Evolutionary conservation across 2,113 vertebrate species (phyloP).

Genomic region (Cryptoleucopteryx plumbea): DNA sequence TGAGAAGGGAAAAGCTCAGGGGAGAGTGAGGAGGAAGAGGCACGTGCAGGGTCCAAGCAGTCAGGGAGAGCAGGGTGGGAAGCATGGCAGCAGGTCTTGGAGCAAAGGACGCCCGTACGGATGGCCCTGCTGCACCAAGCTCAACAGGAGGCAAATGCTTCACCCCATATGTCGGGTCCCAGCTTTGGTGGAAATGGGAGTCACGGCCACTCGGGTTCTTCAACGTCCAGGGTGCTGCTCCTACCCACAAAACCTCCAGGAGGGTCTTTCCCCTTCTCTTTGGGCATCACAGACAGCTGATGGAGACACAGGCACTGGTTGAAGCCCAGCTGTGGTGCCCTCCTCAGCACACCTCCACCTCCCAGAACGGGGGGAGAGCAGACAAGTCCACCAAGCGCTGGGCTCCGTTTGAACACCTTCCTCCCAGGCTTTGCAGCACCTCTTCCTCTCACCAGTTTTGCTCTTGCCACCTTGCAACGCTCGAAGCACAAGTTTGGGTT

Average conservation of each 20-base stretch:
- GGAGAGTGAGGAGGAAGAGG: neutral
- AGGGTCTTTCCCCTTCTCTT: neutral
- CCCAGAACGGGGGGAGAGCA: rapidly evolving
- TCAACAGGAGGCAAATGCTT: neutral
- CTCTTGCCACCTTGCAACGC: neutral
- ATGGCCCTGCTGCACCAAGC: neutral
- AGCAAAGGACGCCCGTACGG: neutral
- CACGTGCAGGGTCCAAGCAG: neutral
- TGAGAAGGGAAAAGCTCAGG: neutral
- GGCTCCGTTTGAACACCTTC: neutral
- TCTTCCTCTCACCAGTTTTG: neutral
- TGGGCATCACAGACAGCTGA: neutral
- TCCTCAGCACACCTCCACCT: neutral
- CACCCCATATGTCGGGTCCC: neutral
- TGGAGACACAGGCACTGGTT: neutral
- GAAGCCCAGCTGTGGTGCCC: neutral
- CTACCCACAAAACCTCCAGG: neutral
- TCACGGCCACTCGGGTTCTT: neutral
- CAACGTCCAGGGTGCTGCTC: neutral
- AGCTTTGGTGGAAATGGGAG: neutral
- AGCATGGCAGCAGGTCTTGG: neutral
- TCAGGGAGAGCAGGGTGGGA: too few species aligned
- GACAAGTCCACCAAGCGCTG: neutral
- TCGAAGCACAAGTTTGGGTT: neutral
- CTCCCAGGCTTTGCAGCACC: neutral